phyloP scores from a whole-genome alignment of 1,140 invertebrate species.

The Lordiphosa mommai region DNA sequence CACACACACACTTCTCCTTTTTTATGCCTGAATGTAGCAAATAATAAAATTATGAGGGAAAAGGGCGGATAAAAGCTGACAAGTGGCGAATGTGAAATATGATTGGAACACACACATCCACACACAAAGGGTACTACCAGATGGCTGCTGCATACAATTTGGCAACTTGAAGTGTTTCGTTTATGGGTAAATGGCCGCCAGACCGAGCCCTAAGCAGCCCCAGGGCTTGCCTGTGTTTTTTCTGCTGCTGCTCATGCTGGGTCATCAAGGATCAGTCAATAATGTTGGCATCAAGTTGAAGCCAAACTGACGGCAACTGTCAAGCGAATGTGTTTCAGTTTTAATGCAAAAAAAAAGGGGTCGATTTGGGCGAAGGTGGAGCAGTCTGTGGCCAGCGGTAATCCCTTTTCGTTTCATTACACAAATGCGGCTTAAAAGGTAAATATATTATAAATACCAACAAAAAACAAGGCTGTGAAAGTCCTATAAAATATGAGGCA shows the following conservation, averaged over 20 bases:
- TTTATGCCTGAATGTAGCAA: conserved; percentile 68
- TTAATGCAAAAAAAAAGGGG: conserved; percentile 7
- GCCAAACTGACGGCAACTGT: conserved; percentile 64
- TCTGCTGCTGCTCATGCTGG: neutral
- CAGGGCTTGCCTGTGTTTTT: neutral
- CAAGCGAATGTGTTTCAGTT: conserved; percentile 62
- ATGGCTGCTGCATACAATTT: conserved; percentile 21
- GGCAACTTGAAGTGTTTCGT: conserved; percentile 55
- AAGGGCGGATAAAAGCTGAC: conserved; percentile 47
- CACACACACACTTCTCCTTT: conserved; percentile 43
- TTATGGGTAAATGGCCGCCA: conserved; percentile 52
- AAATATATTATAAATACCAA: conserved; percentile 40
- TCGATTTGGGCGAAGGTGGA: neutral
- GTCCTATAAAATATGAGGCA: conserved; percentile 35
- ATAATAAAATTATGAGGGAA: conserved; percentile 69
- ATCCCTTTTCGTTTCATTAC: conserved; percentile 66
- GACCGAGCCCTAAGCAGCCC: neutral
- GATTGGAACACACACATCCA: conserved; percentile 28
- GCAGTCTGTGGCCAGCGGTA: conserved; percentile 37
- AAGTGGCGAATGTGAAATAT: conserved; percentile 63
- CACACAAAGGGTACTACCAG: conserved; percentile 6
- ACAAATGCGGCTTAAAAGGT: conserved; percentile 64
- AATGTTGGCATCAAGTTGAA: conserved; percentile 67
- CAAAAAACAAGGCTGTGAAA: conserved; percentile 33
- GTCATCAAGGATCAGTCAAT: conserved; percentile 66